Evolutionary conservation across 2,888 invertebrate species (phyloP), one percentile per base, ranked within the genome.

Genomic region (Brachylomia viminalis): DNA sequence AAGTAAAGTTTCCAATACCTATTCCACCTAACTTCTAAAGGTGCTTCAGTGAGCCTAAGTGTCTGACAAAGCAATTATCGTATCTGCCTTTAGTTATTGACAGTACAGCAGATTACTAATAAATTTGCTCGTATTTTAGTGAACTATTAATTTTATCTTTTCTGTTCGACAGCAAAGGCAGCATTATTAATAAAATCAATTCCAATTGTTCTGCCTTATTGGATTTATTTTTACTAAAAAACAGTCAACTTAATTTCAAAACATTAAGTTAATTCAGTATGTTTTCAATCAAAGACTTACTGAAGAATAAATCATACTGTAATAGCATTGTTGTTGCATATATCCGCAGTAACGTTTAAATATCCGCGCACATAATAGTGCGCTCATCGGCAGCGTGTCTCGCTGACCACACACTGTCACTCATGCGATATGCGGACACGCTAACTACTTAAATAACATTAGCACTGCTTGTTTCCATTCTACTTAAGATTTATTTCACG

Each of bases 401-500:
- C 47, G 70, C 68, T 80, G 84, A 84, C 85, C 86, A 71, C 82
- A 83, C 80, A 75, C 77, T 81, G 86, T 77, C 80, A 75, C 81
- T 83, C 86, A 87, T 84, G 79, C 83, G 80, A 86, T 86, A 82
- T 76, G 72, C 78, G 71, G 81, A 74, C 88, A 89, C 88, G 89
- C 89, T 76, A 85, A 80, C 87, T 87, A 84, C 77, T 86, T 87
- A 86, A 82, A 86, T 84, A 84, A 79, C 85, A 85, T 87, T 87
- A 87, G 42, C 72, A 54, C 33, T 33, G 74, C 58, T 75, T 69
- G 83, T 86, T 82, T 85, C 80, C 89, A 84, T 82, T 87, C 61
- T 65, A 64, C 56, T 2, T 20, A 13, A 47, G 17, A 77, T 77
- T 72, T 8, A 30, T 20, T 73, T 58, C 68, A 42, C 47, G 45